Percentiles rank a stretch among this genome's conserved stretches.
phyloP scores from a whole-genome alignment of 2,797 vertebrate species.

The Mormyrops boulengeri region DNA sequence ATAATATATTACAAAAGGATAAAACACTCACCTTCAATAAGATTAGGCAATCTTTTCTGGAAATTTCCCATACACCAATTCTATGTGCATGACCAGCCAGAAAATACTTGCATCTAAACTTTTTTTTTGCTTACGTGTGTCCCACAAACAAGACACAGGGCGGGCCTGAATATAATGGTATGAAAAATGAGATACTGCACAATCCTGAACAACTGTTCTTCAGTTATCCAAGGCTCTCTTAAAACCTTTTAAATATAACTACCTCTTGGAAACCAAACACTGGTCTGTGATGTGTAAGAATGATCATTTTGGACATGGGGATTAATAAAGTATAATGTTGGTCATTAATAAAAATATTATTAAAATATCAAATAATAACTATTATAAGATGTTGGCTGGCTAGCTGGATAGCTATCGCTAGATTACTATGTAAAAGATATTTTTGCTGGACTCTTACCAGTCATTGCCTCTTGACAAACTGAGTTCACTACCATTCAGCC shows the following conservation, averaged over 20 bases:
- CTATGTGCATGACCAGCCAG: not conserved
- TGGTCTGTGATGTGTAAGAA: not conserved
- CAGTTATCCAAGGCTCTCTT: not conserved
- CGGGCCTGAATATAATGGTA: not conserved
- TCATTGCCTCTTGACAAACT: not conserved
- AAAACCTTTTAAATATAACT: not conserved
- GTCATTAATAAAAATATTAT: not conserved
- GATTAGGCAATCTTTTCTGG: not conserved
- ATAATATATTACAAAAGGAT: not conserved
- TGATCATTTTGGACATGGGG: not conserved
- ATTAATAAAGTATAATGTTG: not conserved
- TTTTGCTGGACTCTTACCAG: not conserved
- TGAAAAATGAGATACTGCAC: not conserved
- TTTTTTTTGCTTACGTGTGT: not conserved
- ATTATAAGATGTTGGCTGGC: not conserved
- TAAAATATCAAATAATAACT: not conserved
- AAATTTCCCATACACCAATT: not conserved
- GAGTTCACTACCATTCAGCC: not conserved
- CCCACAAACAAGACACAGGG: not conserved
- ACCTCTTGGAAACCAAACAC: not conserved
- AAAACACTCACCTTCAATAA: not conserved
- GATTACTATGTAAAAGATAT: not conserved
- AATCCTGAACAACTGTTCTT: not conserved
- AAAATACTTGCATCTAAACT: not conserved
- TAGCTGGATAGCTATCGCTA: not conserved